Evolutionary conservation across 2,797 vertebrate species (phyloP).

Genomic region (Balearica regulorum): DNA sequence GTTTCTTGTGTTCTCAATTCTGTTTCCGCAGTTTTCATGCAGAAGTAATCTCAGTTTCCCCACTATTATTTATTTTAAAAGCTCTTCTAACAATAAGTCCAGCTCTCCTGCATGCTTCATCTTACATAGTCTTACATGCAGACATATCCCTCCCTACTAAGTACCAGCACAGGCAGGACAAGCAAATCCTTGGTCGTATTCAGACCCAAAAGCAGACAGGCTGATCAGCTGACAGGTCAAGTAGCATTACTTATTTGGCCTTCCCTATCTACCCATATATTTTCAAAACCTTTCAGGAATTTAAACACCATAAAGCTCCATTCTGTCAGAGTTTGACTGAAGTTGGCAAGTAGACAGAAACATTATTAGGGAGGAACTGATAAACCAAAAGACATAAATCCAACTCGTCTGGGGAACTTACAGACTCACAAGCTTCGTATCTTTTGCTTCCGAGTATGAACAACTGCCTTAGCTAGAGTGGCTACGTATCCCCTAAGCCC

Average conservation of each 20-base stretch:
- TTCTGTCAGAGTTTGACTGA: background rate
- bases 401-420: background rate
- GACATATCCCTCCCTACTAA: background rate
- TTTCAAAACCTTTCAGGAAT: background rate
- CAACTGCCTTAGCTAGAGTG: background rate
- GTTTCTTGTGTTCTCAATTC: background rate
- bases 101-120: background rate
- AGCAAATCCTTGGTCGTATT: background rate
- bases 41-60: background rate
- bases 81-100: background rate
- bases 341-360: background rate
- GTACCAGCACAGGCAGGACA: background rate
- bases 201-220: background rate
- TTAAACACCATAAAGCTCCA: background rate
- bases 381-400: background rate
- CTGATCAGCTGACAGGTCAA: background rate
- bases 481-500: rapidly evolving
- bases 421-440: background rate
- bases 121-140: background rate
- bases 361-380: background rate
- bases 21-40: background rate
- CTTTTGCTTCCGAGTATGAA: background rate
- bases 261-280: background rate
- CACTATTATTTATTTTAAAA: background rate
- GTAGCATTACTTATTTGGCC: background rate